Evolutionary conservation across 2,797 vertebrate genomes (phyloP), one percentile per base, ranked within the genome.

Genomic region (Furcifer pardalis): DNA sequence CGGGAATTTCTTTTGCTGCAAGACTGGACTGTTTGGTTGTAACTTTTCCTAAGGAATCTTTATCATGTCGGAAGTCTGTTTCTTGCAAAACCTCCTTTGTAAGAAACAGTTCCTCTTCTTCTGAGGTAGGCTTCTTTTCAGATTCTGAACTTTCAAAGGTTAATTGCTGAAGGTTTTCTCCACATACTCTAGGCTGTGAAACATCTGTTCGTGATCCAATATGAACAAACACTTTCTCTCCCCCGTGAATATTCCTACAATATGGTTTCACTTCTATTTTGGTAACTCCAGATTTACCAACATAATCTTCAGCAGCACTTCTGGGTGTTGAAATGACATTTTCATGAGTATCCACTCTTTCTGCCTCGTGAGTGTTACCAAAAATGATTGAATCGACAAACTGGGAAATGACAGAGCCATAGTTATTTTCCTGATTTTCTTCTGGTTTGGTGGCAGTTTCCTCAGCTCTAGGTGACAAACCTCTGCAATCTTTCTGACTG

Each of bases 251-350:
- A 90, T 97, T 96, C 89, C 94, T 97, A 92, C 87, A 87, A 94
- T 92, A 96, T 91, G 97, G 96, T 92, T 97, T 97, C 85, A 97
- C 96, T 90, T 98, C 97, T 90, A 94, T 96, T 92, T 96, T 97
- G 92, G 95, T 96, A 86, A 96, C 95, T 88, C 92, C 94, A 49
- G 91, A 84, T 42, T 94, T 93, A 90, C 89, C 93, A 83, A 19
- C 81, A 74, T 89, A 93, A 85, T 94, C 92, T 60, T 93, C 92
- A 89, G 93, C 93, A 68, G 94, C 87, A 81, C 88, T 92, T 94
- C 92, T 94, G 77, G 93, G 83, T 79, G 94, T 89, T 72, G 94
- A 89, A 92, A 86, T 93, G 86, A 89, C 95, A 30, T 96, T 95
- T 93, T 90, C 68, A 89, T 89, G 92, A 89, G 88, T 7, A 92